Evolutionary conservation across 2,888 invertebrate species (phyloP).

Genomic region (Timema cristinae): DNA sequence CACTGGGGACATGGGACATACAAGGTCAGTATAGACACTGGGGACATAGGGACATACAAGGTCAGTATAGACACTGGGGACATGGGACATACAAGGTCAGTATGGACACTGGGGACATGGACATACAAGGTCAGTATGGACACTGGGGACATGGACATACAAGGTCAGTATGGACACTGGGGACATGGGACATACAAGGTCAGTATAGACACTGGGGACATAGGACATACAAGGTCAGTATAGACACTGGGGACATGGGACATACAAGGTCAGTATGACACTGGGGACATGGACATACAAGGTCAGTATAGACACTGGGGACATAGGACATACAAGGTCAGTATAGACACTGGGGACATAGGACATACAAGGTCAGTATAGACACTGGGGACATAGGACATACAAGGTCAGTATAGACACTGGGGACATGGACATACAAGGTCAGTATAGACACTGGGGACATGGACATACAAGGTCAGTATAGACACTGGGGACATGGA

Average conservation of each 20-base stretch:
- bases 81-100: neutral
- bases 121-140: conserved; percentile 54
- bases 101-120: no score
- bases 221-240: neutral
- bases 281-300: conserved; percentile 23
- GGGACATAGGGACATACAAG: no score
- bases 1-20: conserved; percentile 38
- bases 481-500: conserved; percentile 49
- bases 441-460: no score
- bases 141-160: conserved; percentile 38
- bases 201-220: conserved; percentile 54
- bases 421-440: conserved; percentile 20
- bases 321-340: no score
- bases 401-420: conserved; percentile 57
- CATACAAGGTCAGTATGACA: conserved; percentile 44
- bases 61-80: conserved; percentile 55
- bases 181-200: no score
- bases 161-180: no score
- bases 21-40: no score
- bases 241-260: no score
- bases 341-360: conserved; percentile 52
- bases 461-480: conserved; percentile 38
- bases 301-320: no score
- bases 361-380: no score
- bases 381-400: no score